Base-by-base conservation (phyloP, 2,113 vertebrate species). In the Chloropsis cyanopogon region DNA sequence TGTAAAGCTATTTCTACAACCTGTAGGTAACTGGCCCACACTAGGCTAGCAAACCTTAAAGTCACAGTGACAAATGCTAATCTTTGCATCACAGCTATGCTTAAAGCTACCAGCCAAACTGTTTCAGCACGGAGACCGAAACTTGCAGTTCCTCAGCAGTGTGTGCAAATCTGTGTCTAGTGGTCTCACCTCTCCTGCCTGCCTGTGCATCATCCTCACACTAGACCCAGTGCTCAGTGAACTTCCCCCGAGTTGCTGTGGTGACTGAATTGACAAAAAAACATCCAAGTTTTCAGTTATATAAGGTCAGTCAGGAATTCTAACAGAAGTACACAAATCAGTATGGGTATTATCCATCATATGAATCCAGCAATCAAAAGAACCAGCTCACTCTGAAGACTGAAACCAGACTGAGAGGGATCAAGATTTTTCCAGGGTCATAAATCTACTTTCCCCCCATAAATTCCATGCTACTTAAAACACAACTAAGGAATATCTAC, bases 381-480 rank as follows among this genome's bases (percentile, higher is more conserved):
- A 83, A 61, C 37, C 26, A 68, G 14, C 49, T 78, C 28, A 41
- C 25, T 69, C 33, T 35, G 37, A 93, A 73, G n/a, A 71, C 28
- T 72, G 35, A 29, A 79, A 86, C 20, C 17, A 89, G 35, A 86
- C 33, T 86, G 63, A 90, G 87, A 69, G 11, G 35, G 57, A 84
- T 79, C 41, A 69, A 93, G 68, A 89, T 75, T 95, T 93, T 88
- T 83, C 84, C 50, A 50, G 84, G 68, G 63, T 85, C 49, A 86
- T 83, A 89, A 83, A 94, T 76, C 69, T 90, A 82, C 56, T 95
- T 94, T 95, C 65, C 70, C 88, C 63, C 95, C 70, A 54, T 86
- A 95, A 97, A 86, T 75, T 59, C 60, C n/a, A 22, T 77, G 64
- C 75, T 93, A 91, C 78, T 97, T 96, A 91, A 93, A 92, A 86